Evolutionary conservation across 2,888 invertebrate species (phyloP), one percentile per base, ranked within the genome.

Genomic region (Drosophila rubida): DNA sequence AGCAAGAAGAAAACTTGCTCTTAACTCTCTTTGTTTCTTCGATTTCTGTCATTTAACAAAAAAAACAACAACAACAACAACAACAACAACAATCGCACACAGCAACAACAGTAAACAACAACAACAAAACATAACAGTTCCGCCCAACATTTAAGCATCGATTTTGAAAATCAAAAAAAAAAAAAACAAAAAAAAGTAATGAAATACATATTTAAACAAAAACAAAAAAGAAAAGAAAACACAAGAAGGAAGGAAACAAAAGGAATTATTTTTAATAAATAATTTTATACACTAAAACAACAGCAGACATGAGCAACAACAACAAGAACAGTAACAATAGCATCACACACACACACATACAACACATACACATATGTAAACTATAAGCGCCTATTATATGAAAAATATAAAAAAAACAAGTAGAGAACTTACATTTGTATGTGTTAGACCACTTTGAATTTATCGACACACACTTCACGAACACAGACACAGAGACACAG

Each of bases 141-240:
- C 82, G 82, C 82, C 82, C 82, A 86, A 83, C 75, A 82, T 72
- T 65, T 80, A 75, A 86, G 78, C 82, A 83, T 82, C 75, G 82
- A 82, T 82, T 86, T 86, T 75, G 80, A 86, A 83, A 82, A 82
- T 83, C 72, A 81, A 69, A 58, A 44, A 60, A 59, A 39, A 23
- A 63, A 48, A 41, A 16, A 61, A 23, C 46, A 55, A 41, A 48
- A 50, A 35, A 4, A 61, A 13, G 41, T 42, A 51, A 63, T 37
- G 23, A 44, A 63, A 53, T 46, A 69, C 54, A 75, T 70, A 57
- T 75, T 75, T 75, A 55, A 60, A 67, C 19, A 53, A 46, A 53
- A 54, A 16, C 14, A 51, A 51, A 42, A 32, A 19, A 54, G 46
- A 32, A 27, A 60, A 49, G 13, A 14, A 54, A 35, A 60, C 44